Evolutionary conservation across 2,888 invertebrate species (phyloP).

Genomic region (Phalangium opilio): DNA sequence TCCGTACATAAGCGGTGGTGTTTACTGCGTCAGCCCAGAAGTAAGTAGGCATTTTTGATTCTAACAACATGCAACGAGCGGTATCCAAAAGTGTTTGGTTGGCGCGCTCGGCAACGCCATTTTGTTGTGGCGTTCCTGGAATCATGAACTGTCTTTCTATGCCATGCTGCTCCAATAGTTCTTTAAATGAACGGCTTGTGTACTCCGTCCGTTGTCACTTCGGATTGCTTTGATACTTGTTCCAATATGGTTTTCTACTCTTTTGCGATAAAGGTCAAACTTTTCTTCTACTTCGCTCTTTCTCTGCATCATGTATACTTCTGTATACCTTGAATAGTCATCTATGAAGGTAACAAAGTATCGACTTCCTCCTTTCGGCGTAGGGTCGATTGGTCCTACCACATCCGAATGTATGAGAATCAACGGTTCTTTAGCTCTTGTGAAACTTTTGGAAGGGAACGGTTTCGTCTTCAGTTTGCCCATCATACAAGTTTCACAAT

Average conservation of each 20-base stretch:
- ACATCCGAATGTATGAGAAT: neutral
- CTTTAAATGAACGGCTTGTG: slow-evolving; percentile 9
- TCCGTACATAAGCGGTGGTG: slow-evolving; percentile 18
- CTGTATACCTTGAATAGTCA: slow-evolving; percentile 2
- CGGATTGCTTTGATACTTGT: slow-evolving; percentile 5
- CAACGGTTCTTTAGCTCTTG: neutral
- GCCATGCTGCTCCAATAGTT: slow-evolving; percentile 10
- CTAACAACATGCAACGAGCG: slow-evolving; percentile 13
- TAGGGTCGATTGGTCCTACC: neutral
- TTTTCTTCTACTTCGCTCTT: neutral
- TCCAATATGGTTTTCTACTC: neutral
- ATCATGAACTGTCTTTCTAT: slow-evolving; percentile 16
- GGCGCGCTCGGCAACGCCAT: slow-evolving; percentile 19
- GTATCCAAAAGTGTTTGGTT: slow-evolving; percentile 20
- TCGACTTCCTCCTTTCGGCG: neutral
- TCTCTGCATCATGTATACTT: slow-evolving; percentile 5
- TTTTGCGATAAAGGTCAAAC: neutral
- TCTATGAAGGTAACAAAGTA: slow-evolving; percentile 7
- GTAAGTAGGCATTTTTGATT: slow-evolving; percentile 9
- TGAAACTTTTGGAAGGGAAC: neutral
- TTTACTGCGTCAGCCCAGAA: slow-evolving; percentile 20
- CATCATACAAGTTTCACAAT: neutral
- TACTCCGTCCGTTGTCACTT: slow-evolving; percentile 14
- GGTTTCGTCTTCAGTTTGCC: neutral
- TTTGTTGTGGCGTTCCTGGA: slow-evolving; percentile 18